These are phyloP conservation scores for Recurvirostra avosetta DNA, from an alignment of 2,113 vertebrate genomes.

Conservation along the genomic window DNA sequence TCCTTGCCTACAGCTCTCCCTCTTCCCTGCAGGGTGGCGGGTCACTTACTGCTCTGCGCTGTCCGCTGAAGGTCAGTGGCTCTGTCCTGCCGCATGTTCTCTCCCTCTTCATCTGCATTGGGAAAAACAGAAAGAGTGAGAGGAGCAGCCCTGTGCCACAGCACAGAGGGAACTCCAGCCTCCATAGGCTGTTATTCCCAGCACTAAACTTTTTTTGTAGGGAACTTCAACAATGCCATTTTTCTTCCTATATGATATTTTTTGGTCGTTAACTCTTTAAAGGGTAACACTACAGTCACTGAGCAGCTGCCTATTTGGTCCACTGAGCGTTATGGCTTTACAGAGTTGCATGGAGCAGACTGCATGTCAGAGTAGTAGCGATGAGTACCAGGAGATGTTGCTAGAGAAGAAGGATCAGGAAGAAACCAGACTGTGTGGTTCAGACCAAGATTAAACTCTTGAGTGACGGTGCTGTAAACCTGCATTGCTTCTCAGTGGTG, in stretches of 20 bases:
- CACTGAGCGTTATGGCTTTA: background rate
- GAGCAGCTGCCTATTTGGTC: background rate
- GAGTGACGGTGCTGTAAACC: background rate
- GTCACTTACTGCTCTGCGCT: background rate
- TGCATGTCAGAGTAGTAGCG: background rate
- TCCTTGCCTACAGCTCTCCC: background rate
- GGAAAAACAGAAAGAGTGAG: background rate
- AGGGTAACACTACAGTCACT: background rate
- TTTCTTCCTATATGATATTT: background rate
- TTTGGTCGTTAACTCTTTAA: background rate
- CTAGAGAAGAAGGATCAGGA: background rate
- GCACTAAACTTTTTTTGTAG: background rate
- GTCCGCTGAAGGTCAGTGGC: background rate
- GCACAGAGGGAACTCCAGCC: background rate
- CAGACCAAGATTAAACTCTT: background rate
- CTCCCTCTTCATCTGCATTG: background rate
- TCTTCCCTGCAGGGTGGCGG: background rate
- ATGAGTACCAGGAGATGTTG: background rate
- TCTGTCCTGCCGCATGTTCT: background rate
- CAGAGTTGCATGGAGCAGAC: background rate
- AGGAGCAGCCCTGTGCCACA: background rate
- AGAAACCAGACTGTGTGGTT: background rate
- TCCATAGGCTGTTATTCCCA: background rate
- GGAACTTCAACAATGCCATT: background rate
- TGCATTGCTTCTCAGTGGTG: background rate